phyloP scores from a whole-genome alignment of 2,888 invertebrate species.

The Gisinianus flammeolus region DNA sequence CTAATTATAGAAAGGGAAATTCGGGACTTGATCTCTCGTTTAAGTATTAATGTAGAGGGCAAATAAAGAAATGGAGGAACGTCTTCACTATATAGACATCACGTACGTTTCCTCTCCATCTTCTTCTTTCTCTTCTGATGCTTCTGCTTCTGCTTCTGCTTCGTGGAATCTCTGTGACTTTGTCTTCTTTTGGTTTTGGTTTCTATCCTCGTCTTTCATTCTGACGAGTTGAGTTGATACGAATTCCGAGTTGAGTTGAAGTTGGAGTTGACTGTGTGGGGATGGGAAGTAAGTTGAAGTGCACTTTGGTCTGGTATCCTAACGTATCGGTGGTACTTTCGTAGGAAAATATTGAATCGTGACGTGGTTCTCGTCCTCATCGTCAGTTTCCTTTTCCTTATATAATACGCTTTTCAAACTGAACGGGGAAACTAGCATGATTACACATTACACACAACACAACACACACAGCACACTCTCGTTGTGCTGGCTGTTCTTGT shows the following conservation, averaged over 20 bases:
- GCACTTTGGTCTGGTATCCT: background rate
- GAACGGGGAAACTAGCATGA: too few species aligned
- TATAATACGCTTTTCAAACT: background rate
- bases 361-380: background rate
- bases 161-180: background rate
- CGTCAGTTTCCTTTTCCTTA: background rate
- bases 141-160: background rate
- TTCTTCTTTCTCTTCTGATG: background rate
- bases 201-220: too few species aligned
- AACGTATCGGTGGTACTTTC: background rate
- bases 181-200: background rate
- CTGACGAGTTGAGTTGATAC: background rate
- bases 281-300: too few species aligned
- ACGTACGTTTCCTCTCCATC: background rate
- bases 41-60: background rate
- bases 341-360: background rate
- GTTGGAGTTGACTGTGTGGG: too few species aligned
- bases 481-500: background rate
- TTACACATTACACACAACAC: background rate
- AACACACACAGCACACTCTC: background rate
- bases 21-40: background rate
- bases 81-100: background rate
- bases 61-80: background rate
- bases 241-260: too few species aligned
- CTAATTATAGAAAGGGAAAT: background rate